Conservation (phyloP, 2,888 invertebrate species). For the Dione juno region DNA sequence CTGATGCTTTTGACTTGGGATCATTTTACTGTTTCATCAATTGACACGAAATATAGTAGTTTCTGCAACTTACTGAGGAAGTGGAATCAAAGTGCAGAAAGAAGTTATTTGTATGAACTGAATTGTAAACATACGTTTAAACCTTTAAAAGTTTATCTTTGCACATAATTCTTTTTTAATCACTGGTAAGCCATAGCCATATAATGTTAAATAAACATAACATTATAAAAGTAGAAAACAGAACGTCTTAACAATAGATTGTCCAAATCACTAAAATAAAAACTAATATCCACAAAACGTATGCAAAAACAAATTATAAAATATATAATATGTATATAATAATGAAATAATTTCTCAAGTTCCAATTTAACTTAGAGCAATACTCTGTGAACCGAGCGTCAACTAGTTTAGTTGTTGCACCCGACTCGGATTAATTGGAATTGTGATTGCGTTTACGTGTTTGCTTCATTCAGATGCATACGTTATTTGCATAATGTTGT, state of each 20-base stretch:
- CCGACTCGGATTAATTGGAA: conserved; percentile 38
- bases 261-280: no score
- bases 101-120: no score
- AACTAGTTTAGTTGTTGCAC: conserved; percentile 36
- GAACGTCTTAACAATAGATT: no score
- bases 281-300: no score
- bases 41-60: background rate
- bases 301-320: no score
- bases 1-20: conserved; percentile 31
- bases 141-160: no score
- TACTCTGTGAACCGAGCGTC: conserved; percentile 38
- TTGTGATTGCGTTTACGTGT: conserved; percentile 38
- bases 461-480: conserved; percentile 27
- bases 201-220: no score
- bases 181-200: no score
- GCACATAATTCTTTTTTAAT: no score
- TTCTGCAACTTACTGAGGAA: background rate
- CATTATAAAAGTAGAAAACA: no score
- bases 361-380: conserved; percentile 26
- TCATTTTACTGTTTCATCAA: background rate
- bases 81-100: no score
- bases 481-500: conserved; percentile 28
- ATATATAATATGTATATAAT: background rate
- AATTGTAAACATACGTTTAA: no score
- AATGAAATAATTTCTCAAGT: background rate